These are phyloP conservation scores for Aythya baeri DNA, from an alignment of 2,113 vertebrate species.

Conservation along the genomic window DNA sequence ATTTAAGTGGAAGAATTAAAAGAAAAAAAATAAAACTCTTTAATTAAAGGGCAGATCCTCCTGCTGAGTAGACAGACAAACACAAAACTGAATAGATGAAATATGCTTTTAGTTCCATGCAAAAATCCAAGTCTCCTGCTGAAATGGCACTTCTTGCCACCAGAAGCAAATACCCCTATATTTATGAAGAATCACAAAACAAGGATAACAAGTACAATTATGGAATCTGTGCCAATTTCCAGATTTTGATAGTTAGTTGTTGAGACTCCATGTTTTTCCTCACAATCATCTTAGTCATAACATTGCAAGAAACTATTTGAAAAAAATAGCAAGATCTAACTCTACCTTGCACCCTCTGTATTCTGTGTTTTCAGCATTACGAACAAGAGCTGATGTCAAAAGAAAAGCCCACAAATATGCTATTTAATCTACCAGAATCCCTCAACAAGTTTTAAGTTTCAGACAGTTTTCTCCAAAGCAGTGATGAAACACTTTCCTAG, in stretches of 20 bases:
- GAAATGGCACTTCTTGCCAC: neutral
- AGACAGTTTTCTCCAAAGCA: neutral
- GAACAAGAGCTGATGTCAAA: neutral
- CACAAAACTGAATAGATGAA: neutral
- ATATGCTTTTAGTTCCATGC: neutral
- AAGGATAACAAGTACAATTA: neutral
- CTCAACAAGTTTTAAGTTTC: neutral
- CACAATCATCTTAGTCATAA: neutral
- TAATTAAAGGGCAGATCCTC: neutral
- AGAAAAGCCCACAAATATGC: neutral
- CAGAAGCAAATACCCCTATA: neutral
- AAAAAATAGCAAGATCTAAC: neutral
- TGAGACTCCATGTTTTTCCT: neutral
- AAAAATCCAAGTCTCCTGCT: neutral
- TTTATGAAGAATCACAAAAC: neutral
- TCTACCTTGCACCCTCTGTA: neutral
- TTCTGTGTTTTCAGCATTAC: neutral
- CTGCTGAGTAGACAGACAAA: neutral
- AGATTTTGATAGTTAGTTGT: neutral
- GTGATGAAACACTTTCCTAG: neutral
- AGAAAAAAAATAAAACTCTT: neutral
- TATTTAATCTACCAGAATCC: neutral
- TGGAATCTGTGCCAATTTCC: neutral
- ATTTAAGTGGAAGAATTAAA: neutral
- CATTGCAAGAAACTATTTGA: neutral